Conservation (phyloP, 1,140 invertebrate species). For the Steinernema feltiae region DNA sequence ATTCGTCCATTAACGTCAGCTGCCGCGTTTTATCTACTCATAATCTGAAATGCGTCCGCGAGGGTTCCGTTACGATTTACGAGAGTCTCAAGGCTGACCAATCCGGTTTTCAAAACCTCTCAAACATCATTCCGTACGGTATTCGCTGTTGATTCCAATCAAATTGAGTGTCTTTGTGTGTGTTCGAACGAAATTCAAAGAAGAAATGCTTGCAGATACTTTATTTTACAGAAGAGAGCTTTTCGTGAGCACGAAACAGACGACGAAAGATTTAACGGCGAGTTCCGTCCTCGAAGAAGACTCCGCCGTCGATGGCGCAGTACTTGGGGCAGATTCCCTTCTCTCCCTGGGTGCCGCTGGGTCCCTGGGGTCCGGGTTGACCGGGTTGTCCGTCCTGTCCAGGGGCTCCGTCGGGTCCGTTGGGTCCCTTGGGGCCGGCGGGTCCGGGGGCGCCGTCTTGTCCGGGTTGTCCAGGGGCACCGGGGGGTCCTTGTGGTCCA, state of each 20-base stretch:
- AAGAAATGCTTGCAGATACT: neutral
- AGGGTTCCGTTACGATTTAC: too few species aligned
- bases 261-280: conserved; percentile 12
- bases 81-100: too few species aligned
- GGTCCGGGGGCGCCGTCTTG: conserved; percentile 13
- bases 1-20: too few species aligned
- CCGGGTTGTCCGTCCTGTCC: conserved; percentile 24
- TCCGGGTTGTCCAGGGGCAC: conserved; percentile 17
- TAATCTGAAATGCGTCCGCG: too few species aligned
- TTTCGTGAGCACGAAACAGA: neutral
- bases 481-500: conserved; percentile 19
- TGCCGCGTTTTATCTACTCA: too few species aligned
- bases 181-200: too few species aligned
- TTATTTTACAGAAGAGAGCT: neutral
- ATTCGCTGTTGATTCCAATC: too few species aligned
- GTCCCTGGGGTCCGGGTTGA: conserved; percentile 17
- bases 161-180: too few species aligned
- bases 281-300: conserved; percentile 55
- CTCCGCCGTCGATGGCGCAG: conserved; percentile 51
- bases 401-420: conserved; percentile 23
- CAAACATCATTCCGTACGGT: too few species aligned
- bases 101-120: too few species aligned
- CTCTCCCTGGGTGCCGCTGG: conserved; percentile 22
- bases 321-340: conserved; percentile 49
- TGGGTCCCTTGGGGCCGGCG: conserved; percentile 25